Conservation (phyloP, 2,113 vertebrate genomes). For the Proteles cristata region DNA sequence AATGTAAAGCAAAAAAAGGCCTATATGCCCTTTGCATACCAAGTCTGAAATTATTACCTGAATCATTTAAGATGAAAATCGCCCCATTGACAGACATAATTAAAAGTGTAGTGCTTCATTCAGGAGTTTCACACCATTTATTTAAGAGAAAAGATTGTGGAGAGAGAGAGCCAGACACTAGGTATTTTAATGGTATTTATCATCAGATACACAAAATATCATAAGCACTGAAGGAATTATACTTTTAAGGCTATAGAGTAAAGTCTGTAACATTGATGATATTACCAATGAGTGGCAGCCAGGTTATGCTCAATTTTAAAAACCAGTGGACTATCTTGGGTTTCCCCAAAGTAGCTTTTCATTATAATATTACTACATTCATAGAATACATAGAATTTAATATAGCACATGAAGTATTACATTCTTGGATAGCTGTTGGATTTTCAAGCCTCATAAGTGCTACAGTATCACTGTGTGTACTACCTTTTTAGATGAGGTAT, state of each 20-base stretch:
- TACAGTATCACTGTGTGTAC: not conserved
- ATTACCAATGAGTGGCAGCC: not conserved
- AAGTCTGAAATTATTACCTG: conserved; percentile 57
- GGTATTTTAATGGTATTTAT: not conserved
- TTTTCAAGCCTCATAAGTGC: conserved; percentile 1
- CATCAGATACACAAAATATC: not conserved
- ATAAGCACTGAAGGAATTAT: conserved; percentile 59
- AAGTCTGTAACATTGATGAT: conserved; percentile 20
- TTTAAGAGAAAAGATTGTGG: conserved; percentile 53
- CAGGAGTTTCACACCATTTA: conserved; percentile 51
- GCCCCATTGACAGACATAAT: conserved; percentile 38
- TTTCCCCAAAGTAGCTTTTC: conserved; percentile 33
- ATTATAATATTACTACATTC: not conserved
- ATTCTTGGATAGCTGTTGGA: not conserved
- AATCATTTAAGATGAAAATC: conserved; percentile 76
- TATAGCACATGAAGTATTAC: conserved; percentile 16
- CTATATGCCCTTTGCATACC: not conserved
- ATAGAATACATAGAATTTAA: conserved; percentile 35
- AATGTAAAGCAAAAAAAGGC: conserved; percentile 15
- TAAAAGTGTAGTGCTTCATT: conserved; percentile 61
- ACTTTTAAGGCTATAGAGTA: not conserved
- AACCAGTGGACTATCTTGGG: not conserved
- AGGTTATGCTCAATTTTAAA: conserved; percentile 47
- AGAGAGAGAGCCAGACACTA: conserved; percentile 2
- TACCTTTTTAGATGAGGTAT: not conserved